A percentile compares a stretch with the other conserved stretches of the same genome.
Evolutionary conservation across 1,140 invertebrate genomes (phyloP).

Genomic region (Papilio aristodemus): DNA sequence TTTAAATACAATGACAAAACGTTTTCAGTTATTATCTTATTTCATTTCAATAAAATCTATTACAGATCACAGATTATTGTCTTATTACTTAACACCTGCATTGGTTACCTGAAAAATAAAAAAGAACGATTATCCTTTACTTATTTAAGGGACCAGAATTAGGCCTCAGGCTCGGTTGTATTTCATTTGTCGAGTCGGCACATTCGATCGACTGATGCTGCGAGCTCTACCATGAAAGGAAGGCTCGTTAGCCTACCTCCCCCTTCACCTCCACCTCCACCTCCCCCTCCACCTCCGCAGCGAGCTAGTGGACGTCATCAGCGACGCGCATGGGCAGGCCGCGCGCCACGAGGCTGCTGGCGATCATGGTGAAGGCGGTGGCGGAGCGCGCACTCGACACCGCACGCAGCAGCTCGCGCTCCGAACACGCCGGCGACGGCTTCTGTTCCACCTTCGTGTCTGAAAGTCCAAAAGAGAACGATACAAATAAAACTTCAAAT

Average conservation of each 20-base stretch:
- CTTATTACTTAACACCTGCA: neutral
- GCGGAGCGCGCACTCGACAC: slow-evolving; percentile 78
- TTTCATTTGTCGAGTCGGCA: too few species aligned
- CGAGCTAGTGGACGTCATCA: too few species aligned
- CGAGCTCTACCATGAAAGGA: too few species aligned
- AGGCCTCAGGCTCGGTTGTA: too few species aligned
- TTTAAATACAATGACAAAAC: neutral
- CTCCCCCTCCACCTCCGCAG: too few species aligned
- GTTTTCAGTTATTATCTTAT: neutral
- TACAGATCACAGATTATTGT: slow-evolving; percentile 4
- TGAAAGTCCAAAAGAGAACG: too few species aligned
- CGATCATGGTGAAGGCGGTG: slow-evolving; percentile 81
- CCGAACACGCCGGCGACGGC: slow-evolving; percentile 61
- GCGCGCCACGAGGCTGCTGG: slow-evolving; percentile 82
- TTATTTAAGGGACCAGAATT: too few species aligned
- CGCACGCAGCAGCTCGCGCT: slow-evolving; percentile 82
- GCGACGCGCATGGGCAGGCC: slow-evolving; percentile 81
- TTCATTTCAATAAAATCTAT: neutral
- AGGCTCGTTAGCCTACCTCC: too few species aligned
- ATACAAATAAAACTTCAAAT: too few species aligned
- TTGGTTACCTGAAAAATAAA: neutral
- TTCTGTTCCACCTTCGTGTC: slow-evolving; percentile 55
- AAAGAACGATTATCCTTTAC: too few species aligned
- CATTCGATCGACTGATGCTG: too few species aligned
- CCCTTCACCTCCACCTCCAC: too few species aligned